Conservation (phyloP, 2,888 invertebrate genomes). For the Chirona hameri region DNA sequence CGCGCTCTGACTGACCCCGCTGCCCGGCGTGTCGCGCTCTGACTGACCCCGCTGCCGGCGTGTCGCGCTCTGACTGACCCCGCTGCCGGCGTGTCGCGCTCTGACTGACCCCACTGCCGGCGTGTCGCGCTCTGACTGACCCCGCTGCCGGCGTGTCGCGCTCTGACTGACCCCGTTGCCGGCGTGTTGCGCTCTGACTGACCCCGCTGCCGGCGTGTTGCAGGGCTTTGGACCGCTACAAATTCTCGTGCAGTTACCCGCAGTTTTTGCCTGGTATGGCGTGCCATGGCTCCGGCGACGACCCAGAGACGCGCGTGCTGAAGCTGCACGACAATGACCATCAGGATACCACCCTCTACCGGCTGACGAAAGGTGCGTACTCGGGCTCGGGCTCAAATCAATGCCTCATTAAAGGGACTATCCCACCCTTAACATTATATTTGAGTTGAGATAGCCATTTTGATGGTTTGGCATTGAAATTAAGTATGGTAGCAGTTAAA, state of each 20-base stretch:
- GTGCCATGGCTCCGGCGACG: conserved; percentile 13
- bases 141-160: not conserved
- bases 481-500: too few relatives aligned
- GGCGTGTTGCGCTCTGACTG: not conserved
- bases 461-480: too few relatives aligned
- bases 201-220: not conserved
- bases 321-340: conserved; percentile 72
- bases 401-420: too few relatives aligned
- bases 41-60: too few relatives aligned
- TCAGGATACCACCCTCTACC: conserved; percentile 67
- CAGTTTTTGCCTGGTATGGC: not conserved
- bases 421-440: too few relatives aligned
- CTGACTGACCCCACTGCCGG: too few relatives aligned
- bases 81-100: not conserved
- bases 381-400: too few relatives aligned
- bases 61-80: not conserved
- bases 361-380: conserved; percentile 50
- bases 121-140: not conserved
- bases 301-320: conserved; percentile 57
- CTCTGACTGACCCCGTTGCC: too few relatives aligned
- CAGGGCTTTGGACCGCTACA: conserved; percentile 13
- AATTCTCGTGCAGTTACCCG: conserved; percentile 23
- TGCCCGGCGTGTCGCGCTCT: not conserved
- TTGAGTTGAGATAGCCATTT: too few relatives aligned
- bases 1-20: not conserved